Conservation (phyloP, 2,888 invertebrate species). For the Acleris cristana region DNA sequence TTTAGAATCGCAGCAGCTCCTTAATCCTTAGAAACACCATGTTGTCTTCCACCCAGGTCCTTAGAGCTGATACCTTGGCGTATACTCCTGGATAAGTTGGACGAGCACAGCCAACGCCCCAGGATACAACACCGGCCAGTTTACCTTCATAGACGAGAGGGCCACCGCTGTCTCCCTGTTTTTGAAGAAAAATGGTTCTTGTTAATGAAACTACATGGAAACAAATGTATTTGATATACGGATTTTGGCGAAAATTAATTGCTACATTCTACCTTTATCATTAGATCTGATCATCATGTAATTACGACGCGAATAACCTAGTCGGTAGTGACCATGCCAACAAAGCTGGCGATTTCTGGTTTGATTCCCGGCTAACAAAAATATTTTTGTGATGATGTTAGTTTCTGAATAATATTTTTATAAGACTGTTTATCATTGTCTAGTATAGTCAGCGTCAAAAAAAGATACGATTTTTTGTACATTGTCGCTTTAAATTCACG, state of each 20-base stretch:
- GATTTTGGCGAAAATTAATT: neutral
- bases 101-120: constrained; percentile 76
- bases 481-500: too few species aligned
- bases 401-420: too few species aligned
- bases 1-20: constrained; percentile 19
- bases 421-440: too few species aligned
- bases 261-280: too few species aligned
- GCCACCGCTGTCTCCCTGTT: constrained; percentile 82
- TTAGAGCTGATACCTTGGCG: constrained; percentile 70
- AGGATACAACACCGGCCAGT: constrained; percentile 77
- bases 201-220: neutral
- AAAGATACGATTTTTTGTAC: too few species aligned
- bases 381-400: too few species aligned
- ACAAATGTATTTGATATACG: neutral
- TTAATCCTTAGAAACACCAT: constrained; percentile 48
- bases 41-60: constrained; percentile 68
- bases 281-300: too few species aligned
- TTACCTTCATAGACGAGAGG: constrained; percentile 68
- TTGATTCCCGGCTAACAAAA: too few species aligned
- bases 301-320: too few species aligned
- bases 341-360: too few species aligned
- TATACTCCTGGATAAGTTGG: constrained; percentile 77
- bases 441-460: too few species aligned
- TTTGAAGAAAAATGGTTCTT: constrained; percentile 9
- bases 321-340: too few species aligned